Evolutionary conservation across 2,797 vertebrate species (phyloP).

Genomic region (Periparus ater): DNA sequence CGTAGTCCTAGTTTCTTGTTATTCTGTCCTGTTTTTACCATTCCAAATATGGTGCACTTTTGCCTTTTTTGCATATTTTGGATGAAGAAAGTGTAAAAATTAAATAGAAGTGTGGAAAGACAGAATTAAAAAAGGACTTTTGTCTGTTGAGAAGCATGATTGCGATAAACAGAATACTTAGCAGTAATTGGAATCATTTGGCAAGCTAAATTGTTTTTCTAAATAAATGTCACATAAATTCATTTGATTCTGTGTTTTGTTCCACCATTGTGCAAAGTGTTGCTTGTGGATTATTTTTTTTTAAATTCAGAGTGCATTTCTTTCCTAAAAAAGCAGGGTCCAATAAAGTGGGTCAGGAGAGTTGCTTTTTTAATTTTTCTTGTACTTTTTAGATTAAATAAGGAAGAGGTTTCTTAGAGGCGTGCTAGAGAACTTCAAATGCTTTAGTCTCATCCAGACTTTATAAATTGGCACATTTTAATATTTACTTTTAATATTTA

Average conservation of each 20-base stretch:
- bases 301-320: background rate
- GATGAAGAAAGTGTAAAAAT: background rate
- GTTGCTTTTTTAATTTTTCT: background rate
- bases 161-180: background rate
- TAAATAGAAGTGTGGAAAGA: background rate
- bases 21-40: background rate
- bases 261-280: background rate
- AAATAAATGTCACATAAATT: background rate
- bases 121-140: background rate
- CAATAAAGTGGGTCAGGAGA: background rate
- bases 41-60: background rate
- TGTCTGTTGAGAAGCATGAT: background rate
- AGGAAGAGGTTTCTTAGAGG: background rate
- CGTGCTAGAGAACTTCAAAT: background rate
- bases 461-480: background rate
- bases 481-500: slow-evolving; percentile 3
- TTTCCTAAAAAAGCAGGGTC: background rate
- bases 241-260: background rate
- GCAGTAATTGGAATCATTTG: background rate
- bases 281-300: background rate
- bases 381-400: background rate
- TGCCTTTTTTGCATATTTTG: background rate
- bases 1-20: background rate
- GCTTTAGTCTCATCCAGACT: background rate
- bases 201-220: background rate